Conservation (phyloP, 2,113 vertebrate species). For the Campylomormyrus tamandua region DNA sequence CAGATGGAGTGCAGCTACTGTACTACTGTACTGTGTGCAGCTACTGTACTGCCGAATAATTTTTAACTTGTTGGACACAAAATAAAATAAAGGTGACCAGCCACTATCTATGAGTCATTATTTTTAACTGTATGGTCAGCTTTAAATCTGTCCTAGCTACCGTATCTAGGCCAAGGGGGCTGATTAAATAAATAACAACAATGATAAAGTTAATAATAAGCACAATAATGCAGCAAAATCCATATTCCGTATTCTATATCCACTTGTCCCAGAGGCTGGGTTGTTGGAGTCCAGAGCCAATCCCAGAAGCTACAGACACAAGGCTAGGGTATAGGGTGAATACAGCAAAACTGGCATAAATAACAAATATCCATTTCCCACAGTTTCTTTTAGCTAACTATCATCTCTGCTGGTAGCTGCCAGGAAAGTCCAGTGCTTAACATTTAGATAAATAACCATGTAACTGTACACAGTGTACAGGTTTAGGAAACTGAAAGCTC, state of each 20-base stretch:
- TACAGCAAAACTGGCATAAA: neutral
- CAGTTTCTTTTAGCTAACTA: neutral
- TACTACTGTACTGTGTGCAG: no score
- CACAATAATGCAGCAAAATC: neutral
- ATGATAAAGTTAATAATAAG: neutral
- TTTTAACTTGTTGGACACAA: neutral
- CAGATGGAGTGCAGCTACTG: neutral
- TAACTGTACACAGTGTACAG: neutral
- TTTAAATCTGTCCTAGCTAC: neutral
- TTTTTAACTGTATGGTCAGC: neutral
- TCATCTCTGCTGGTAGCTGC: neutral
- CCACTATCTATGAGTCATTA: neutral
- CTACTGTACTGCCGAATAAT: neutral
- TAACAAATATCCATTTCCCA: neutral
- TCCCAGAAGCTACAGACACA: neutral
- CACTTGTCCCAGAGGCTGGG: neutral
- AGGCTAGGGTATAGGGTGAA: neutral
- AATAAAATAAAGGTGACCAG: neutral
- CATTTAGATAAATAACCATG: neutral
- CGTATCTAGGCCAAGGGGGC: neutral
- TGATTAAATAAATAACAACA: neutral
- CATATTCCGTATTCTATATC: neutral
- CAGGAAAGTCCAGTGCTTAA: neutral
- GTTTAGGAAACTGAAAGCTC: neutral
- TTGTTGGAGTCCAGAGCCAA: neutral